phyloP scores from a whole-genome alignment of 2,797 vertebrate genomes.

The Accipiter fasciatus region DNA sequence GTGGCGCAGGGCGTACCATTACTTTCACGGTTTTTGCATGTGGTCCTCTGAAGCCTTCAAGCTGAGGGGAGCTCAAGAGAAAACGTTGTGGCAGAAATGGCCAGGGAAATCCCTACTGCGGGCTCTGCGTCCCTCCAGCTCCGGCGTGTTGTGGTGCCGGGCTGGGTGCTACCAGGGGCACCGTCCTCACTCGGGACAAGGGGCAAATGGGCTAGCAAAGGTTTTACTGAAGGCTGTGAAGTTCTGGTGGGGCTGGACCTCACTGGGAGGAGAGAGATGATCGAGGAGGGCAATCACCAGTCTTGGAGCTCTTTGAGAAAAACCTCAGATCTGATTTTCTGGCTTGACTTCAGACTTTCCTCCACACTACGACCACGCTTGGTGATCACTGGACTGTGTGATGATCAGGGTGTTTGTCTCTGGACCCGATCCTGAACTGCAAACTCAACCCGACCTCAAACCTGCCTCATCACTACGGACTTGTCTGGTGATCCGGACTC shows the following conservation, averaged over 20 bases:
- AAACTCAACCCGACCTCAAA: background rate
- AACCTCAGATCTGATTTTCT: background rate
- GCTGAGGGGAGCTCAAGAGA: background rate
- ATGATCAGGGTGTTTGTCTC: background rate
- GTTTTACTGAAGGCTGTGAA: background rate
- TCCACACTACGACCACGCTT: rapidly evolving
- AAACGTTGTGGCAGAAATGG: background rate
- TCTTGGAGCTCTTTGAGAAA: background rate
- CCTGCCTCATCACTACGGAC: background rate
- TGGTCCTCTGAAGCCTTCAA: background rate
- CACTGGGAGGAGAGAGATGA: background rate
- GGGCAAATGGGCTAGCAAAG: background rate
- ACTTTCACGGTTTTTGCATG: background rate
- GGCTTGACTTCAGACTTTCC: background rate
- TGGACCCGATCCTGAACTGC: background rate
- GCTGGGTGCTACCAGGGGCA: background rate
- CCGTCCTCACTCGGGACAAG: background rate
- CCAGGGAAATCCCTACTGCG: background rate
- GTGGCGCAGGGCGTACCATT: background rate
- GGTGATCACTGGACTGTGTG: background rate
- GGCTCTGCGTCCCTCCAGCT: background rate
- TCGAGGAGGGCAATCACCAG: rapidly evolving
- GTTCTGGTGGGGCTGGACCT: background rate
- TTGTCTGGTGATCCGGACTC: background rate
- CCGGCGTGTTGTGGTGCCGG: rapidly evolving